phyloP scores from a whole-genome alignment of 1,140 invertebrate genomes.

The Glossosoma conforme region DNA sequence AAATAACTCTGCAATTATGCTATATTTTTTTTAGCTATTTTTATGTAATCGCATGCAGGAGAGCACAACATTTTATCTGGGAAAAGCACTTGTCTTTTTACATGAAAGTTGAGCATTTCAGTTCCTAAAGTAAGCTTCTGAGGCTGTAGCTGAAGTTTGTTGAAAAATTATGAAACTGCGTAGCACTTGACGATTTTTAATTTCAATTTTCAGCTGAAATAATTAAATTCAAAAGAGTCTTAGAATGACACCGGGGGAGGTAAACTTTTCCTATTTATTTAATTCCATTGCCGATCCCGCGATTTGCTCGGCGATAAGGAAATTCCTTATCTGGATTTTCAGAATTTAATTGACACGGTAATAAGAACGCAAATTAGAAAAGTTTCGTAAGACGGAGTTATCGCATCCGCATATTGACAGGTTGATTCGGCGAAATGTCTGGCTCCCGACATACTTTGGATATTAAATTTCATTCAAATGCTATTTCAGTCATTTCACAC shows the following conservation, averaged over 20 bases:
- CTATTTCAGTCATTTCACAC: no score
- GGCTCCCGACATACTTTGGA: no score
- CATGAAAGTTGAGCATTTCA: no score
- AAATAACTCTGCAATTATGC: no score
- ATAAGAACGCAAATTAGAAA: slow-evolving; percentile 32
- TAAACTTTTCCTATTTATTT: slow-evolving; percentile 32
- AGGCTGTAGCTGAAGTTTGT: no score
- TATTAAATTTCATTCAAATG: no score
- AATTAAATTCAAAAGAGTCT: slow-evolving; percentile 27
- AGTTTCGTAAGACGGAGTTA: slow-evolving; percentile 26
- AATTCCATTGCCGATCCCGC: slow-evolving; percentile 24
- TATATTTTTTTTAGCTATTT: no score
- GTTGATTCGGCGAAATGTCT: slow-evolving; percentile 29
- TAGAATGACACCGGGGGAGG: slow-evolving; percentile 15
- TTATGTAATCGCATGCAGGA: no score
- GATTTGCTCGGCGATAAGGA: slow-evolving; percentile 22
- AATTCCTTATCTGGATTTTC: slow-evolving; percentile 21
- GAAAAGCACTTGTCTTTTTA: no score
- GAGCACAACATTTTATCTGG: no score
- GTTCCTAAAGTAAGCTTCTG: no score
- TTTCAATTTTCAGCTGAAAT: slow-evolving; percentile 18
- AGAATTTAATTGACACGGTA: slow-evolving; percentile 32
- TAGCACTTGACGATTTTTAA: slow-evolving; percentile 8
- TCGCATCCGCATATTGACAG: slow-evolving; percentile 26
- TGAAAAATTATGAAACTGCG: neutral